Conservation (phyloP, 2,113 vertebrate species). For the Rana temporaria region DNA sequence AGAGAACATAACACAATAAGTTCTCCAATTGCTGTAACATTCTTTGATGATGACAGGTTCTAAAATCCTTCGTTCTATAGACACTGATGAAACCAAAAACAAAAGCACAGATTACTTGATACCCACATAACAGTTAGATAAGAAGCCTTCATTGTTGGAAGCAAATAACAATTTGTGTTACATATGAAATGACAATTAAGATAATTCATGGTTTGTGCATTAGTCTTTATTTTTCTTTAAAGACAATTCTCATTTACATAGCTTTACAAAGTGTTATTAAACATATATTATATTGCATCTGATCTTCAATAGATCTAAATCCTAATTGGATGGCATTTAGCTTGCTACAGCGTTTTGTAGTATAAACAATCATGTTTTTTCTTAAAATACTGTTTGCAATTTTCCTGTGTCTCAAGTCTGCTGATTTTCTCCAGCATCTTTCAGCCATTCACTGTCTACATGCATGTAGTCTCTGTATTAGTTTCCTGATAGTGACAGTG, state of each 20-base stretch:
- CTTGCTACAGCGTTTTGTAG: too few relatives aligned
- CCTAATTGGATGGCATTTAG: too few relatives aligned
- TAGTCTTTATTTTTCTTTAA: neutral
- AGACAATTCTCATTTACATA: conserved; percentile 1
- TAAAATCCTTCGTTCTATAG: neutral
- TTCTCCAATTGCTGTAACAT: too few relatives aligned
- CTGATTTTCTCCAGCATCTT: too few relatives aligned
- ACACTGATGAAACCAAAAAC: neutral
- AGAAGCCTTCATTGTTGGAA: neutral
- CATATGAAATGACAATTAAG: neutral
- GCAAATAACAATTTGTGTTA: neutral
- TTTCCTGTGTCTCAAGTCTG: too few relatives aligned
- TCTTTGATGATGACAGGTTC: too few relatives aligned
- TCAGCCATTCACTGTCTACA: too few relatives aligned
- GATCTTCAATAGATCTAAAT: neutral
- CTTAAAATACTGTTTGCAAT: too few relatives aligned
- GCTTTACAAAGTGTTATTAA: conserved; percentile 31
- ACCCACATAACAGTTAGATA: neutral
- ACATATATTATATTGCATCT: conserved; percentile 17
- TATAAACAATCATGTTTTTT: too few relatives aligned
- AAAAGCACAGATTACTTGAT: neutral
- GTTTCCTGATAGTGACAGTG: too few relatives aligned
- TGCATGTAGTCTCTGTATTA: too few relatives aligned
- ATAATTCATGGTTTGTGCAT: neutral
- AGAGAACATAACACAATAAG: too few relatives aligned